phyloP scores from a whole-genome alignment of 2,888 invertebrate species.

The Diaprepes abbreviatus region DNA sequence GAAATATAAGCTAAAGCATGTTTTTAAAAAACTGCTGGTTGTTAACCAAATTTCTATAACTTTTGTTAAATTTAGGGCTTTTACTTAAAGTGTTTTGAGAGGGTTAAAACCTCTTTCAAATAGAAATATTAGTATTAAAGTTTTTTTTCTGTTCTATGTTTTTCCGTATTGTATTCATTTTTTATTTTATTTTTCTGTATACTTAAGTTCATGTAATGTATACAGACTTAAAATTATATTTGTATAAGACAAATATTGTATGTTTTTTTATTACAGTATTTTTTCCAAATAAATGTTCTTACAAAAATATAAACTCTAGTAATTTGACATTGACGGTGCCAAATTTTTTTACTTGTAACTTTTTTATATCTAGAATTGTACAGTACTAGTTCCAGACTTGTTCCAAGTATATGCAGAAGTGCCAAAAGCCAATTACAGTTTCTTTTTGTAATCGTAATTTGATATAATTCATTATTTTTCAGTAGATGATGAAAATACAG shows the following conservation, averaged over 20 bases:
- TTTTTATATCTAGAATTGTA: constrained; percentile 4
- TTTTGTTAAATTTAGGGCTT: constrained; percentile 50
- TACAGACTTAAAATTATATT: constrained; percentile 55
- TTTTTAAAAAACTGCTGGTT: constrained; percentile 45
- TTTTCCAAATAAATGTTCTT: constrained; percentile 61
- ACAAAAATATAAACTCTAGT: constrained; percentile 50
- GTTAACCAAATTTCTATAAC: constrained; percentile 50
- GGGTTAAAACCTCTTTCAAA: constrained; percentile 46
- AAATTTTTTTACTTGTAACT: constrained; percentile 23
- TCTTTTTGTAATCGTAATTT: no score
- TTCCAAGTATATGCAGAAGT: background rate
- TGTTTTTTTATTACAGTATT: constrained; percentile 59
- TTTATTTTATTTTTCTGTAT: constrained; percentile 41
- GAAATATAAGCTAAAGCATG: constrained; percentile 33
- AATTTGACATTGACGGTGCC: constrained; percentile 44
- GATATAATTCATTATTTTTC: no score
- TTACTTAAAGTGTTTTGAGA: constrained; percentile 50
- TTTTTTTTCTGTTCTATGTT: constrained; percentile 44
- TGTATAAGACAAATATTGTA: constrained; percentile 57
- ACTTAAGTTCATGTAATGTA: constrained; percentile 53
- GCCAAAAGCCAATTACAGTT: no score
- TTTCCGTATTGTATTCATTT: constrained; percentile 34
- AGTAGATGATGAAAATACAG: no score
- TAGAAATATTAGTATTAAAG: constrained; percentile 46
- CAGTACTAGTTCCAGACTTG: constrained; percentile 4